phyloP scores from a whole-genome alignment of 2,113 vertebrate species.

The Charadrius vociferus region DNA sequence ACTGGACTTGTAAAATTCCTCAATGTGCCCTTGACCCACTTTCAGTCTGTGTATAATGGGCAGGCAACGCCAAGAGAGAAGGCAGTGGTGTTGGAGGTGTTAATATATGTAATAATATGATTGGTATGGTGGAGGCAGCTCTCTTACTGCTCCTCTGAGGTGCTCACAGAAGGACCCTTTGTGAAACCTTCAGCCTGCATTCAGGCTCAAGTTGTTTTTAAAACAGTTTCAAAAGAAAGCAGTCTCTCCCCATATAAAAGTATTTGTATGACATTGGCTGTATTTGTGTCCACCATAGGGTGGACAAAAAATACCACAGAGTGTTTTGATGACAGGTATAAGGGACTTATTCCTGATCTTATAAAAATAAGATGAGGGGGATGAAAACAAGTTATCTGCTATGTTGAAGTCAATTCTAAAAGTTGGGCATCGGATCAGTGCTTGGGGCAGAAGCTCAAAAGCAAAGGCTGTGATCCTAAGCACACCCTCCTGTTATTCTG shows the following conservation, averaged over 20 bases:
- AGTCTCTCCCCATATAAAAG: neutral
- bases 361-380: neutral
- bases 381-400: neutral
- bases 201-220: neutral
- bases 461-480: neutral
- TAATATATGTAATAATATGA: neutral
- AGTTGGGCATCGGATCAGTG: neutral
- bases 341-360: neutral
- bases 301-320: neutral
- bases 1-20: neutral
- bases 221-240: neutral
- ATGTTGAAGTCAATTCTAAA: neutral
- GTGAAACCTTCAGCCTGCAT: neutral
- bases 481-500: neutral
- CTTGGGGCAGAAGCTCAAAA: neutral
- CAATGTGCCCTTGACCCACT: neutral
- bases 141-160: neutral
- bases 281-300: neutral
- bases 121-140: neutral
- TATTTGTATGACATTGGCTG: neutral
- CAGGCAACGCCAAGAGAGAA: neutral
- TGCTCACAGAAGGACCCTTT: neutral
- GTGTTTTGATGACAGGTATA: neutral
- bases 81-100: neutral
- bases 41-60: neutral